Base-by-base conservation (phyloP, 2,888 invertebrate species). In the Tetanocera ferruginea region DNA sequence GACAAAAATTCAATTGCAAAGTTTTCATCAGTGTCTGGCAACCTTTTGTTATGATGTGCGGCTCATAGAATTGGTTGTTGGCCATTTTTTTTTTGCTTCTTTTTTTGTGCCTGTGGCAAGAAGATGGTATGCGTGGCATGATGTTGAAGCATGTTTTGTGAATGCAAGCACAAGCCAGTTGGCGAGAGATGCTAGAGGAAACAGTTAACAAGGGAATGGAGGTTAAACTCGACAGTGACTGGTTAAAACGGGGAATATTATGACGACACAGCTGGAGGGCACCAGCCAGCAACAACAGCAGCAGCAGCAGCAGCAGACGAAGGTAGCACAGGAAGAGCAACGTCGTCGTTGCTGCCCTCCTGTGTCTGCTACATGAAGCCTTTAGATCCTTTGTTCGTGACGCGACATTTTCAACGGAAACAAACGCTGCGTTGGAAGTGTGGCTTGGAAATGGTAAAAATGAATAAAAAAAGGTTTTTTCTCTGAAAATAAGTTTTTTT, bases 251-350 rank as follows among this genome's bases (percentile, higher is more conserved):
- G 23, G 64, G 73, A 51, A 64, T 23, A 19, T 31, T 49, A 43
- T 64, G 73, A 74, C 62, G 73, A 55, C 73, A 62, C 73, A 74
- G 73, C 73, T 74, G 73, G 73, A 74, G 73, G 72, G 71, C 71
- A 71, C 31, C 71, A 25, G 19, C n/a, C 4, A 19, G 60, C 60
- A 60, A 25, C 60, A n/a, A n/a, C n/a, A n/a, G n/a, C n/a, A n/a
- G 19, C 25, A 11, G 5, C 23, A 70, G 70, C 52, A 43, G 28
- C n/a, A 70, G 28, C 31, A 6, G 19, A 25, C 70, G 34, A 49
- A 49, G 70, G 51, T 70, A 49, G 43, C 49, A 23, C 9, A 28
- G 28, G 34, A 66, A 34, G 9, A 34, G 19, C 28, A 37, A 19
- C 66, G n/a, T 31, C 9, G 17, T n/a, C 9, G 31, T 17, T 34